A percentile compares a stretch with the other conserved stretches of the same genome.
These are phyloP conservation scores for Arothron firmamentum DNA, from an alignment of 2,113 vertebrate species.

Conservation along the genomic window DNA sequence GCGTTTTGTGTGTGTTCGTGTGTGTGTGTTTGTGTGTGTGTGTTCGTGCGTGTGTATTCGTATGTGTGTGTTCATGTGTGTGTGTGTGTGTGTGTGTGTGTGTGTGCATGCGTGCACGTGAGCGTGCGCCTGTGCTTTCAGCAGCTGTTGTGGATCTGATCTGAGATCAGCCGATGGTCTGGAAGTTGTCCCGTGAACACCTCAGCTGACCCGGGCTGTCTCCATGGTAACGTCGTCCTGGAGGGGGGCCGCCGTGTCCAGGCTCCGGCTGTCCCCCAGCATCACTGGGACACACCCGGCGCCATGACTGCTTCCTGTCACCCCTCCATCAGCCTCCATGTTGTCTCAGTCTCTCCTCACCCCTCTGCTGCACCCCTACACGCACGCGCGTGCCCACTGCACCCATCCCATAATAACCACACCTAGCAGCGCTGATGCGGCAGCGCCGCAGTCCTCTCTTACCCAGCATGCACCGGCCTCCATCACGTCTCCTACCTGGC, in stretches of 20 bases:
- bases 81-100: constrained; percentile 1
- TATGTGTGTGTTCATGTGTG: too few relatives aligned
- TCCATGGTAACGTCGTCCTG: too few relatives aligned
- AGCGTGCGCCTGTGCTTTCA: background rate
- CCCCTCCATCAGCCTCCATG: background rate
- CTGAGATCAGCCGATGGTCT: background rate
- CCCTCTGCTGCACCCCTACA: background rate
- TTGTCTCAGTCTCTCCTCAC: too few relatives aligned
- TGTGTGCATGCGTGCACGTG: background rate
- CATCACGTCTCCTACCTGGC: constrained; percentile 47
- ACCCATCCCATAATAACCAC: constrained; percentile 68
- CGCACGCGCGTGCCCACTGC: constrained; percentile 1
- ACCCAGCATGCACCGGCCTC: constrained; percentile 44
- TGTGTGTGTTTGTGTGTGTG: too few relatives aligned
- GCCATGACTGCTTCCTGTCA: background rate
- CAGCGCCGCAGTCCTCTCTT: constrained; percentile 46
- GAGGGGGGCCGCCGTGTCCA: too few relatives aligned
- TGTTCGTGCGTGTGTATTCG: too few relatives aligned
- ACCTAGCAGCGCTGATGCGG: constrained; percentile 50
- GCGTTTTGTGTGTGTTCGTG: too few relatives aligned
- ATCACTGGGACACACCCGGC: background rate
- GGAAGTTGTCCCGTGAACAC: too few relatives aligned
- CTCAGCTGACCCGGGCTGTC: too few relatives aligned
- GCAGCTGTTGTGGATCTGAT: background rate
- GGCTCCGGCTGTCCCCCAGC: too few relatives aligned